A percentile compares a stretch with the other conserved stretches of the same genome.
Evolutionary conservation across 2,888 invertebrate genomes (phyloP).

Genomic region (Oxycera nigricornis): DNA sequence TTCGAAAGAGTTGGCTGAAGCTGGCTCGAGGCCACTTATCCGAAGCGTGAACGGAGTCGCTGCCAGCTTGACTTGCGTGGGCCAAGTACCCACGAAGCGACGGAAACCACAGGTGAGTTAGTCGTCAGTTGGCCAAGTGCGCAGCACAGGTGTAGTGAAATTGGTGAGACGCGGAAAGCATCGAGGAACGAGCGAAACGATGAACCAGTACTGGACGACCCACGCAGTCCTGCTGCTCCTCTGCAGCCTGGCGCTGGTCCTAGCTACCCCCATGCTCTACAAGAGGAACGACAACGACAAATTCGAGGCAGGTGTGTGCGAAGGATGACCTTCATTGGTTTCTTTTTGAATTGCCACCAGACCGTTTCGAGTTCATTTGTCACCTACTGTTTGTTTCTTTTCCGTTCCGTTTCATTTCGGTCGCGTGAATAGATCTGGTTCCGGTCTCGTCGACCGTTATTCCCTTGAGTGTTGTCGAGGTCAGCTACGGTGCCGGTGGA

Average conservation of each 20-base stretch:
- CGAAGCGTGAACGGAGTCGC: background rate
- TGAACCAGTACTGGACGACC: background rate
- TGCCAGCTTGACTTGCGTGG: background rate
- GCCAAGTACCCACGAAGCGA: background rate
- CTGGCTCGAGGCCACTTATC: conserved; percentile 12
- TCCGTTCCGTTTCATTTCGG: conserved; percentile 31
- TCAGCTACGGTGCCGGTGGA: conserved; percentile 65
- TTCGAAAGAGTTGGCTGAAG: conserved; percentile 37
- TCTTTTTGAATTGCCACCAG: background rate
- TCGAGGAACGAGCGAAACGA: background rate
- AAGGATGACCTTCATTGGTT: conserved; percentile 11
- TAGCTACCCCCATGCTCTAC: conserved; percentile 62
- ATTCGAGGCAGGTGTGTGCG: conserved; percentile 63
- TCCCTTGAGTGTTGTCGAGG: conserved; percentile 69
- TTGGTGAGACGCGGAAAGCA: background rate
- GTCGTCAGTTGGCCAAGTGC: background rate
- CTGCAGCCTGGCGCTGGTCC: conserved; percentile 48
- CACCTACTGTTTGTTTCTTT: background rate
- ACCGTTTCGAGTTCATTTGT: conserved; percentile 6
- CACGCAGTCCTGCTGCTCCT: conserved; percentile 40
- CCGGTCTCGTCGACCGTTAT: conserved; percentile 74
- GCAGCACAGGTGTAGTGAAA: conserved; percentile 1
- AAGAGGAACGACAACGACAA: conserved; percentile 64
- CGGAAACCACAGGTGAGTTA: conserved; percentile 18
- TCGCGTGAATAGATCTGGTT: conserved; percentile 65